Evolutionary conservation across 2,113 vertebrate genomes (phyloP), one percentile per base, ranked within the genome.

Genomic region (Prochilodus magdalenae): DNA sequence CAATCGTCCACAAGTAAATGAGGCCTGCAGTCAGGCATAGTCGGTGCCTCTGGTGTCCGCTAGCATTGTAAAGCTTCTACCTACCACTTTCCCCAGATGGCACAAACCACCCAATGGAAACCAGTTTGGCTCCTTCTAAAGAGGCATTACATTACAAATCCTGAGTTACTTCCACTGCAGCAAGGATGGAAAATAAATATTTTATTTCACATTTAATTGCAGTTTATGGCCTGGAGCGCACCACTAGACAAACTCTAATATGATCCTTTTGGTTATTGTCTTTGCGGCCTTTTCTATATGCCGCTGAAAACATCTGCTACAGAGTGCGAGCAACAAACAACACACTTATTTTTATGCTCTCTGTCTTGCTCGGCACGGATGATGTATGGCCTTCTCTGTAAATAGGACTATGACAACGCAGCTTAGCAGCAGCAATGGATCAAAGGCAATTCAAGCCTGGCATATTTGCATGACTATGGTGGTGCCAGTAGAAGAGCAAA

Each of bases 121-220:
- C 83, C 78, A 70, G 83, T 76, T 62, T 55, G 36, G 65, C 80
- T 77, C 77, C 70, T 89, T 83, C 77, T 88, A 90, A 92, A 91
- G 84, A 90, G 87, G 87, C 90, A 86, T 90, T 82, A 87, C 86
- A 83, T 88, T 87, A 86, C 83, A 69, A 86, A 90, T 90, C 87
- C 91, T 81, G 86, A 88, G 90, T 90, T 84, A 83, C 87, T 85
- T 72, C 79, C 83, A 81, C 88, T 83, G 84, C 87, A 88, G 85
- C 85, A 83, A 87, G 69, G 79, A 87, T 79, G 77, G 76, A 86
- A 92, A 89, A 92, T 89, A 88, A 72, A 90, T 91, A 88, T 92
- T 92, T 92, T 89, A 91, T 91, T 90, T 90, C 75, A 83, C 87
- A 81, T 92, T 91, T 93, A 93, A 93, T 92, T 93, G 91, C 88